phyloP scores from a whole-genome alignment of 2,797 vertebrate genomes.

The Cottoperca gobio region DNA sequence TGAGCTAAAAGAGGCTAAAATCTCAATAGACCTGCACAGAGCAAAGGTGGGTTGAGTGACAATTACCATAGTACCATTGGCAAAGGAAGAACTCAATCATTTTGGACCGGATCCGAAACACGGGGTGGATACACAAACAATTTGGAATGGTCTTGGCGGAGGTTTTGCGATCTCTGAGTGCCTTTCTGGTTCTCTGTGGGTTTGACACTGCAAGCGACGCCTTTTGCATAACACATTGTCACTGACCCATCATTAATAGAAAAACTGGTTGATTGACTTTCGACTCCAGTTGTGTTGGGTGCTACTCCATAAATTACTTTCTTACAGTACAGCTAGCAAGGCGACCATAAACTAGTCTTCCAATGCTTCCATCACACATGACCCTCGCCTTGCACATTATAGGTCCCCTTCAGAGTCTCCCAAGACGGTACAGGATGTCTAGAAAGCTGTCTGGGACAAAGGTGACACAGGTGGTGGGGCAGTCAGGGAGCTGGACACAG shows the following conservation, averaged over 20 bases:
- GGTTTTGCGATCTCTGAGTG: no score
- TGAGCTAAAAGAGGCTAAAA: neutral
- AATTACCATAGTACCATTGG: neutral
- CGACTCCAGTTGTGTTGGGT: neutral
- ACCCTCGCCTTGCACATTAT: conserved; percentile 33
- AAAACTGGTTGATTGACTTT: neutral
- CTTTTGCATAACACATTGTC: neutral
- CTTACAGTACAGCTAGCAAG: neutral
- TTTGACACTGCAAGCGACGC: no score
- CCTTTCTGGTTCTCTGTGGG: no score
- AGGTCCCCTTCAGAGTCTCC: conserved; percentile 39
- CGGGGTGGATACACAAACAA: no score
- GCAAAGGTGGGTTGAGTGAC: neutral
- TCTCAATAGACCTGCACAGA: neutral
- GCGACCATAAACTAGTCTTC: no score
- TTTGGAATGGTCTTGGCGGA: no score
- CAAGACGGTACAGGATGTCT: conserved; percentile 37
- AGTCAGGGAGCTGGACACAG: conserved; percentile 62
- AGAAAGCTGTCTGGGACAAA: conserved; percentile 38
- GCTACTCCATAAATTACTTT: neutral
- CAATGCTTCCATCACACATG: neutral
- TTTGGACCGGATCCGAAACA: no score
- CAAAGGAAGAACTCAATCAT: no score
- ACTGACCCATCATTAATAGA: neutral
- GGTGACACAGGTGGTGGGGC: conserved; percentile 53